A percentile compares a stretch with the other conserved stretches of the same genome.
Conservation (phyloP, 2,888 invertebrate genomes). For the Chymomyza caudatula region DNA sequence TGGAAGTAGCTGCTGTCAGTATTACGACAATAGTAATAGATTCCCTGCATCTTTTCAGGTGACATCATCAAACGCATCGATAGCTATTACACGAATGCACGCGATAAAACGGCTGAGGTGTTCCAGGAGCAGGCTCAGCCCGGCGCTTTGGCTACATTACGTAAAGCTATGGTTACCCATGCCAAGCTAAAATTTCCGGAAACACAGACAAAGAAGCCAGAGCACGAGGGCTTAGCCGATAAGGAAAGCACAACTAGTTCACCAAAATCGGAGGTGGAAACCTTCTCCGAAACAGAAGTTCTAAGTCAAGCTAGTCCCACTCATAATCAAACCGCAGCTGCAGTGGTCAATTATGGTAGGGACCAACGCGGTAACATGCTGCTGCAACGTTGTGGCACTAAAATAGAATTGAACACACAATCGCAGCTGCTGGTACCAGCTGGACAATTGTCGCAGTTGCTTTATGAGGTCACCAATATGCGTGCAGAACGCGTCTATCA, state of each 20-base stretch:
- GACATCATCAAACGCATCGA: conserved; percentile 74
- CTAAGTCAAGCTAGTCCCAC: conserved; percentile 36
- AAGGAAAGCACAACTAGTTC: conserved; percentile 12
- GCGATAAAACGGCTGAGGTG: conserved; percentile 15
- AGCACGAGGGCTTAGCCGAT: conserved; percentile 32
- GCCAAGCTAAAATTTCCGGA: conserved; percentile 67
- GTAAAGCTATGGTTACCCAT: conserved; percentile 41
- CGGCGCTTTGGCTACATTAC: conserved; percentile 11
- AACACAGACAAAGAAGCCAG: conserved; percentile 33
- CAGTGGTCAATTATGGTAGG: conserved; percentile 26
- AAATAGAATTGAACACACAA: conserved; percentile 78
- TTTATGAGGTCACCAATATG: conserved; percentile 87
- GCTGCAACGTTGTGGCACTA: conserved; percentile 70
- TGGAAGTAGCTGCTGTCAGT: neutral
- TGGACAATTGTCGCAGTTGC: conserved; percentile 78
- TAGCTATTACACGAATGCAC: conserved; percentile 59
- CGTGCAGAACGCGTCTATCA: conserved; percentile 80
- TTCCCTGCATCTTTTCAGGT: conserved; percentile 44
- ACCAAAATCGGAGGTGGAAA: conserved; percentile 73
- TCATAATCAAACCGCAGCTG: conserved; percentile 44
- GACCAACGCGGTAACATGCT: conserved; percentile 50
- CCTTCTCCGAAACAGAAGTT: conserved; percentile 67
- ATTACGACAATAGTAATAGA: neutral
- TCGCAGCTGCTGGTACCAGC: conserved; percentile 78
- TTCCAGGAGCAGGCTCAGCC: conserved; percentile 13